Base-by-base conservation (phyloP, 2,888 invertebrate genomes). In the Lasioglossum malachurum region DNA sequence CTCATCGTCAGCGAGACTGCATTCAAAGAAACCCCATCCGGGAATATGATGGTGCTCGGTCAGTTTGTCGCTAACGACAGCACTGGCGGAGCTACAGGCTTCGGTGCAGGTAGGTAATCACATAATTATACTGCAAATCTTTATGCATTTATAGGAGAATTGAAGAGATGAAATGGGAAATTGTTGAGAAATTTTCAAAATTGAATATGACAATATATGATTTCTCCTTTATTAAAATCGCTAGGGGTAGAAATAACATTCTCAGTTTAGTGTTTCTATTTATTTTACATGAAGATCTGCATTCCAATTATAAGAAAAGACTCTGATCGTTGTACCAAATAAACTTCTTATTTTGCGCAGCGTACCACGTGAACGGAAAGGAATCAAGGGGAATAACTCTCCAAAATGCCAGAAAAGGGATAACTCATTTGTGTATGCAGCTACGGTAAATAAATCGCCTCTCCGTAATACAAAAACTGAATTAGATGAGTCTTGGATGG, bases 1-100 rank as follows among this genome's bases (percentile, higher is more conserved):
- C 97, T 99, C 80, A 99, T 99, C 94, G 99, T 99, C 41, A 98
- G 98, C 3, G 99, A 99, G 95, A 97, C 99, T 41, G 98, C 99
- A 95, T 99, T 99, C 94, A 98, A 98, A 95, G 99, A 99, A 95
- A 97, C 98, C 94, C 97, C 98, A 14, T 97, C 97, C 94, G 99
- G 99, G 44, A 98, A 98, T 16, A 97, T 97, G 75, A 97, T 97
- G 84, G 98, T 98, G 27, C 97, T 99, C 88, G 99, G 99, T 46
- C 99, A 99, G 94, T 99, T 99, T 96, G 99, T 99, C 0, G 98
- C 98, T 5, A 97, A 97, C 4, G 99, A 99, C 92, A 98, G 98
- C 87, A 97, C 97, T 94, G 98, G 98, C 78, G 98, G 98, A 84
- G 97, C 97, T 74, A 97, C 97, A 27, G 97, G 97, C 72, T 98